phyloP scores from a whole-genome alignment of 2,797 vertebrate genomes.

The Melopsittacus undulatus region DNA sequence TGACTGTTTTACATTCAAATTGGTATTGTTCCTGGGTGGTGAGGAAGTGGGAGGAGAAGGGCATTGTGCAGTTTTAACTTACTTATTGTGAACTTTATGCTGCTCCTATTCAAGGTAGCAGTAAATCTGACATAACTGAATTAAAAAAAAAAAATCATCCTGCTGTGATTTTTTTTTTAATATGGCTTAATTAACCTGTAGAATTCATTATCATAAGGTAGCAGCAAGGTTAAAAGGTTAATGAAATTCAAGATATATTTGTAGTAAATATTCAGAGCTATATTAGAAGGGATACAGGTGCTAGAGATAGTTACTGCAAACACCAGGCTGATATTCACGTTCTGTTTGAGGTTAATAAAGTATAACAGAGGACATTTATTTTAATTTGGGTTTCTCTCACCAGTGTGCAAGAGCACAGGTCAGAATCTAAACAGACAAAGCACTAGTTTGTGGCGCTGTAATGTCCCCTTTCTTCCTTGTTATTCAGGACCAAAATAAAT shows the following conservation, averaged over 20 bases:
- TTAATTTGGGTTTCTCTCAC: not conserved
- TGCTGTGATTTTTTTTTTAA: not conserved
- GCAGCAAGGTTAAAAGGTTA: not conserved
- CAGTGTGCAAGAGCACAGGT: not conserved
- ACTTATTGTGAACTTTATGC: not conserved
- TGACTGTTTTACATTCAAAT: not conserved
- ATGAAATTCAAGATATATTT: not conserved
- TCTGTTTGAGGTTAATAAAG: not conserved
- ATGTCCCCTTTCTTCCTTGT: not conserved
- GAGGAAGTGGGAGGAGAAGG: not conserved
- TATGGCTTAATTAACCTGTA: not conserved
- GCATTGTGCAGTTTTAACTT: not conserved
- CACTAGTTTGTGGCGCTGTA: too few species aligned
- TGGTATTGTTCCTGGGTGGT: not conserved
- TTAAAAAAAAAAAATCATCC: not conserved
- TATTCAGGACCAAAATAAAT: not conserved
- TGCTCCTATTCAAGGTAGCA: not conserved
- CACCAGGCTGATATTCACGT: not conserved
- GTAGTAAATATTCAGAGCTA: not conserved
- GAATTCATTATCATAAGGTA: not conserved
- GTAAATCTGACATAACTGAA: not conserved
- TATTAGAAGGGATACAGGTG: not conserved
- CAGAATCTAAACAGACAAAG: not conserved
- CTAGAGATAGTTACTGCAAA: not conserved
- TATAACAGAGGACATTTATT: not conserved